Evolutionary conservation across 37 sponge, comb jelly and placozoan genomes (phyloP), one percentile per base, ranked within the genome.

Genomic region (Aphrocallistes beatrix): DNA sequence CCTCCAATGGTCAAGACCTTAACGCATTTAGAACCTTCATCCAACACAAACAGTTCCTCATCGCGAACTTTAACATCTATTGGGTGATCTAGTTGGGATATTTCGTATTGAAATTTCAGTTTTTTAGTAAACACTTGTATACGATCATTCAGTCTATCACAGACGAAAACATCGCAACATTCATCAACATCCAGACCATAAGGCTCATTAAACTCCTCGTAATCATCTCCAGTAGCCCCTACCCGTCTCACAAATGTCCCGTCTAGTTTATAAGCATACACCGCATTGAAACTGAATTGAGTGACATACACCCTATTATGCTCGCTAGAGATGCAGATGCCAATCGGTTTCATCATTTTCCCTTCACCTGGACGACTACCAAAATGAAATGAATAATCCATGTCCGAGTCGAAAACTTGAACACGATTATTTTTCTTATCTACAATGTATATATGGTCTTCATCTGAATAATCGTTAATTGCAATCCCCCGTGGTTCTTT

Each of bases 291-390:
- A 13, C 21, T 13, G 21, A 60, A 60, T 30, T 60, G 75, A 19
- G 75, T 60, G 3, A 60, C 75, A 60, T 60, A 60, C 25, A 60
- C 75, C n/a, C 75, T 60, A 60, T 60, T 60, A 30, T 60, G 75
- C 10, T 3, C 10, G 32, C 6, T 19, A 3, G 75, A 60, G 32
- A 60, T 28, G 34, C 75, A 60, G 21, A 60, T 60, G 21, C 75
- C 75, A 13, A 60, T 60, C 1, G 75, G 75, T 13, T 60, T 60
- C 75, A 19, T 60, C 75, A 60, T 60, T 13, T 13, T 60, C 6
- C 75, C 75, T 3, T 19, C 17, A 6, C 75, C 75, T 3, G 75
- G 75, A 13, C 25, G 10, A 30, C 32, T 32, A 6, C 75, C 75
- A 28, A 60, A 60, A 60, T 60, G 75, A 30, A 60, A 60, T 1